Evolutionary conservation across 2,888 invertebrate species (phyloP).

Genomic region (Labia minor): DNA sequence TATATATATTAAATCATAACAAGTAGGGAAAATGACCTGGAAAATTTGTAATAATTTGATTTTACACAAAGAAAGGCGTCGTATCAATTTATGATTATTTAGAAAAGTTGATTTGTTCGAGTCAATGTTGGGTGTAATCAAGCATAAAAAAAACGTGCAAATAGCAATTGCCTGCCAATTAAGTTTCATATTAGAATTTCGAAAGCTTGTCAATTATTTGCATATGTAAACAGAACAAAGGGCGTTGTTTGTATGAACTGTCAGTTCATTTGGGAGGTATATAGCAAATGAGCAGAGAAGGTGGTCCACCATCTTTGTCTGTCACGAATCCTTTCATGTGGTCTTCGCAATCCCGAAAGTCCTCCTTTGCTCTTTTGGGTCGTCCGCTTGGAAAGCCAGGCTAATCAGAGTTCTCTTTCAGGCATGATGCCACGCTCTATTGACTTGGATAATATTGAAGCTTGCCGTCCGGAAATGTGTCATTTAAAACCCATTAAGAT

Average conservation of each 20-base stretch:
- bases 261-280: not conserved
- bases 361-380: not conserved
- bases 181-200: not conserved
- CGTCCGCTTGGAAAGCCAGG: not conserved
- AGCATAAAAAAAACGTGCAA: too few species aligned
- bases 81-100: too few species aligned
- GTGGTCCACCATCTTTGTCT: not conserved
- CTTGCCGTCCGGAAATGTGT: not conserved
- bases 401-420: constrained; percentile 3
- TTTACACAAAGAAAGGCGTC: too few species aligned
- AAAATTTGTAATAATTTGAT: too few species aligned
- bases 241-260: not conserved
- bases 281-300: not conserved
- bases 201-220: constrained; percentile 2
- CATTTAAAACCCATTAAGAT: not conserved
- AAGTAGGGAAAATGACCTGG: too few species aligned
- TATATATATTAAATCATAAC: too few species aligned
- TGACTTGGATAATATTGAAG: not conserved
- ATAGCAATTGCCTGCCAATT: too few species aligned
- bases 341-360: not conserved
- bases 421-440: not conserved
- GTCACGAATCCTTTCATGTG: not conserved
- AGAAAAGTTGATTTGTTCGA: too few species aligned
- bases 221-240: not conserved
- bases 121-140: too few species aligned